Evolutionary conservation across 2,888 invertebrate species (phyloP).

Genomic region (Rotaria sp.): DNA sequence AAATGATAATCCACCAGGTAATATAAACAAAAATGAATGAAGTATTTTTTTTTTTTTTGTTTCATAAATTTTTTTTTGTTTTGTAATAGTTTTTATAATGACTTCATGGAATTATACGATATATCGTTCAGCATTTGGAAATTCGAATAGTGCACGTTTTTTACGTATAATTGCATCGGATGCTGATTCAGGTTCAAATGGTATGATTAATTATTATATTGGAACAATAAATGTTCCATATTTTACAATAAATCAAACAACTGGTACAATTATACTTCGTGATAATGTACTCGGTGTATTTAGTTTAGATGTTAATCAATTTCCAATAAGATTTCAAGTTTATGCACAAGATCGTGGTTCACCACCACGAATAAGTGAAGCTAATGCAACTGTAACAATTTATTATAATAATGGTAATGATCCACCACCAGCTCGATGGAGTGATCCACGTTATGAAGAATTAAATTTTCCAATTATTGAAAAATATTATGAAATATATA

Average conservation of each 20-base stretch:
- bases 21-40: background rate
- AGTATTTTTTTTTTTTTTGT: too few relatives aligned
- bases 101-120: constrained; percentile 14
- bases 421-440: background rate
- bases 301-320: background rate
- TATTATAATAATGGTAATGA: constrained; percentile 15
- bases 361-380: background rate
- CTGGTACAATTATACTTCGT: background rate
- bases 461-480: background rate
- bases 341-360: constrained; percentile 20
- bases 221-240: background rate
- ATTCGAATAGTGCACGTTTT: background rate
- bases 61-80: too few relatives aligned
- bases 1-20: constrained; percentile 6
- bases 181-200: background rate
- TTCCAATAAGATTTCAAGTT: constrained; percentile 8
- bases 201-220: background rate
- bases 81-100: background rate
- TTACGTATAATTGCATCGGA: constrained; percentile 16
- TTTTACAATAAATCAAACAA: constrained; percentile 27
- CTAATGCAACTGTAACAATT: background rate
- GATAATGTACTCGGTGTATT: background rate
- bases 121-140: background rate
- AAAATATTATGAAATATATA: constrained; percentile 6
- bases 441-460: constrained; percentile 6